Percentiles rank a stretch among this genome's conserved stretches.
Conservation (phyloP, 2,113 vertebrate genomes). For the Nibea albiflora region DNA sequence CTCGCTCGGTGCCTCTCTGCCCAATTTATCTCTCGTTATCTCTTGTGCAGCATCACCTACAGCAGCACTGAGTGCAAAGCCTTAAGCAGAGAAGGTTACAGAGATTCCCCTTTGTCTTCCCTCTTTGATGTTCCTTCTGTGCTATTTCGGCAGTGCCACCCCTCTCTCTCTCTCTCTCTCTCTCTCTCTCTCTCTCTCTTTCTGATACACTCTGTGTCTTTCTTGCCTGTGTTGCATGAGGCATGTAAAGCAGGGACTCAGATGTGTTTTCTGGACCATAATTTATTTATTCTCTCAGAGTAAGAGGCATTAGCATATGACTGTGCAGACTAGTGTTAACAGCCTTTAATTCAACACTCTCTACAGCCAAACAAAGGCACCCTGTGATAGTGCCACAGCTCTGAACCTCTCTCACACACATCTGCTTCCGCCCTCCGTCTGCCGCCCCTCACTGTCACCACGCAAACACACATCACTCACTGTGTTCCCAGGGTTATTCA, state of each 20-base stretch:
- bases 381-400: conserved; percentile 78
- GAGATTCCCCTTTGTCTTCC: conserved; percentile 64
- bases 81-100: conserved; percentile 49
- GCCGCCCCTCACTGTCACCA: conserved; percentile 67
- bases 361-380: conserved; percentile 75
- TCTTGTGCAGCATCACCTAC: conserved; percentile 61
- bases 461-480: conserved; percentile 77
- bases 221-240: conserved; percentile 48
- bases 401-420: conserved; percentile 77
- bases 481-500: conserved; percentile 76
- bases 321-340: conserved; percentile 74
- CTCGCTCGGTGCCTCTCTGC: conserved; percentile 59
- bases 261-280: conserved; percentile 76
- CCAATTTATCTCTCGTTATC: conserved; percentile 69
- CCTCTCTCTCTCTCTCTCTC: conserved; percentile 24
- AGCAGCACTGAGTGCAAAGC: conserved; percentile 53
- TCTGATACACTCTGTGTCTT: conserved; percentile 41
- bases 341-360: conserved; percentile 82
- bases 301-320: conserved; percentile 81
- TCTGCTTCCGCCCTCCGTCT: conserved; percentile 80
- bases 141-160: conserved; percentile 59
- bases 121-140: conserved; percentile 69
- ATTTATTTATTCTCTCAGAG: conserved; percentile 82
- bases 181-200: not conserved
- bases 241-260: conserved; percentile 71